A percentile compares a stretch with the other conserved stretches of the same genome.
Evolutionary conservation across 2,888 invertebrate species (phyloP).

Genomic region (Pseudococcus longispinus): DNA sequence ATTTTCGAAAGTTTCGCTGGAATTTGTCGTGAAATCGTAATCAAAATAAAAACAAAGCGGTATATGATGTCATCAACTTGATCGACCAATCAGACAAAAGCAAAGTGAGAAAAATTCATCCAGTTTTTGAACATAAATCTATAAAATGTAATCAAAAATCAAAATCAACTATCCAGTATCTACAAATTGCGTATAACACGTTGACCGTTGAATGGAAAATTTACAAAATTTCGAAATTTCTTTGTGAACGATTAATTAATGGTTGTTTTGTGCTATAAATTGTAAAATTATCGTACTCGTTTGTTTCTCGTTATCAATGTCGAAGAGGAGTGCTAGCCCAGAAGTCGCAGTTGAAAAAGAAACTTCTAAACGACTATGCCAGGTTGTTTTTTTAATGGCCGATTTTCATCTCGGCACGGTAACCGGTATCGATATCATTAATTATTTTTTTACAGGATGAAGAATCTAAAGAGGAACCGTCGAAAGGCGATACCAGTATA

Average conservation of each 20-base stretch:
- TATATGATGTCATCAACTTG: background rate
- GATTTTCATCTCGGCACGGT: background rate
- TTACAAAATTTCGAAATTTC: background rate
- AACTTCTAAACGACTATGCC: background rate
- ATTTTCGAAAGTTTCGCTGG: background rate
- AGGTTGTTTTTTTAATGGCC: background rate
- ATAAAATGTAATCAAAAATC: background rate
- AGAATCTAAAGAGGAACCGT: background rate
- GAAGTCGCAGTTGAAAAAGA: background rate
- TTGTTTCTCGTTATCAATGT: background rate
- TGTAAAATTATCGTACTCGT: background rate
- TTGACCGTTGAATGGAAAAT: background rate
- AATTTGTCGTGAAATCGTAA: background rate
- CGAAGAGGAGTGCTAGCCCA: conserved; percentile 13
- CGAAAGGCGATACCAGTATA: conserved; percentile 38
- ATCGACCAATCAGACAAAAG: background rate
- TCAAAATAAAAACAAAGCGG: conserved; percentile 30
- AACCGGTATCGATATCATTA: background rate
- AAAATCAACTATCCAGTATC: background rate
- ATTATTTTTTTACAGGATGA: background rate
- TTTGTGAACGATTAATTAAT: background rate
- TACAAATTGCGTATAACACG: background rate
- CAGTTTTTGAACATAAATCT: background rate
- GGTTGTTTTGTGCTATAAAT: background rate
- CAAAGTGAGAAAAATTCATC: background rate